These are phyloP conservation scores for Theonella swinhoei DNA, from an alignment of 37 sponge, comb jelly and placozoan species.

Conservation along the genomic window DNA sequence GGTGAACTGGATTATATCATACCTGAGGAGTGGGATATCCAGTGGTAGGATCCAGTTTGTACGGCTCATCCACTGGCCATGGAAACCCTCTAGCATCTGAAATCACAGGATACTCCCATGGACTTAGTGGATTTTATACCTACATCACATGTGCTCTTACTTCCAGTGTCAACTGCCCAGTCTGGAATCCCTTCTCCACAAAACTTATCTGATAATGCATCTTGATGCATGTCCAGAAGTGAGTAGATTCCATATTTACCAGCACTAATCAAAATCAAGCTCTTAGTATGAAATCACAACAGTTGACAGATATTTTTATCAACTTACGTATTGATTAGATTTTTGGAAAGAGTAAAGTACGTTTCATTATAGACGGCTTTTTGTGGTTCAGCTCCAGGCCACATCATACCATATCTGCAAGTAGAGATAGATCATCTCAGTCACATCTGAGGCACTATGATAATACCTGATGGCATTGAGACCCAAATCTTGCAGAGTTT, in stretches of 20 bases:
- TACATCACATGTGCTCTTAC: too few species aligned
- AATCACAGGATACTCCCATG: not conserved
- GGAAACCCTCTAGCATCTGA: conserved; percentile 70
- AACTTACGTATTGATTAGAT: conserved; percentile 47
- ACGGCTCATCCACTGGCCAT: conserved; percentile 47
- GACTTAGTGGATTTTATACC: not conserved
- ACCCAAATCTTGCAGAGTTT: conserved; percentile 62
- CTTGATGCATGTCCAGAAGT: conserved; percentile 95
- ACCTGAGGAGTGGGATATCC: conserved; percentile 63
- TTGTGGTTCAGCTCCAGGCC: conserved; percentile 90
- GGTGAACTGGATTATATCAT: not conserved
- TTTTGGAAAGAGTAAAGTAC: conserved; percentile 67
- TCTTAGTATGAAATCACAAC: too few species aligned
- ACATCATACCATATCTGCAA: conserved; percentile 87
- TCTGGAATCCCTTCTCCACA: conserved; percentile 91
- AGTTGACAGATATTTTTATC: too few species aligned
- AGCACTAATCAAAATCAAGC: too few species aligned
- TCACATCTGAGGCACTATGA: not conserved
- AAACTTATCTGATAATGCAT: conserved; percentile 70
- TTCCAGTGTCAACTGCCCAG: conserved; percentile 83
- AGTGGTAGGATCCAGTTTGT: conserved; percentile 50
- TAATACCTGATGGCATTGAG: conserved; percentile 81
- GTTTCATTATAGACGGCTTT: conserved; percentile 81
- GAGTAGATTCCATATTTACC: conserved; percentile 75
- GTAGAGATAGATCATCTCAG: not conserved